Evolutionary conservation across 2,888 invertebrate species (phyloP), one percentile per base, ranked within the genome.

Genomic region (Choreutis nemorana): DNA sequence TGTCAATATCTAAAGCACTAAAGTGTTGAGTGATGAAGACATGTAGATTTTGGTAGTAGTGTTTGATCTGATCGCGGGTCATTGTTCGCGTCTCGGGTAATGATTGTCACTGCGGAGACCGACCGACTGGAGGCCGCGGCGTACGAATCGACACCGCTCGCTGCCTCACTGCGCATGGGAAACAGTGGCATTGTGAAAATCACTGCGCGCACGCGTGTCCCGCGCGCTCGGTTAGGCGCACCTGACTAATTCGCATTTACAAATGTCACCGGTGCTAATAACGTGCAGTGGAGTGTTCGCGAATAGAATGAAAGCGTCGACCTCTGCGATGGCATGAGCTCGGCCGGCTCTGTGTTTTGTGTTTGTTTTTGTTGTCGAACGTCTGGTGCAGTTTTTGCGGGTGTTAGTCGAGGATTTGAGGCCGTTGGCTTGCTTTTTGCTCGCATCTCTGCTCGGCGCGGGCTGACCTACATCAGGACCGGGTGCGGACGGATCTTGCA

Each of bases 131-230:
- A 38, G 46, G 41, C 45, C 49, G 45, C 41, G 47, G 43, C 45
- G 44, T 37, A 36, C 37, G 46, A 29, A 23, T 23, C 18, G 18
- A 15, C 29, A 23, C 10, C 23, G 26, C 14, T n/a, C 35, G 45
- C 42, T 34, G 37, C 40, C 41, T 42, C 39, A 39, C 55, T 48
- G 53, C 45, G 42, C 50, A 42, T 37, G 40, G 47, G 50, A 52
- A 60, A 55, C 68, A 75, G 71, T 72, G 68, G 61, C 66, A 52
- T 55, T 53, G 67, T 58, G 68, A 57, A 59, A 61, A 64, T 55
- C 55, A 51, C 38, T 54, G 60, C 61, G 73, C 58, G 56, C 50
- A 54, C 72, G 68, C 75, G 75, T 63, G 61, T 67, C 54, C 50
- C 57, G 54, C 50, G 56, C 55, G 47, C 40, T 29, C 14, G 10